Base-by-base conservation (phyloP, 2,888 invertebrate genomes). In the Drosophila colorata region DNA sequence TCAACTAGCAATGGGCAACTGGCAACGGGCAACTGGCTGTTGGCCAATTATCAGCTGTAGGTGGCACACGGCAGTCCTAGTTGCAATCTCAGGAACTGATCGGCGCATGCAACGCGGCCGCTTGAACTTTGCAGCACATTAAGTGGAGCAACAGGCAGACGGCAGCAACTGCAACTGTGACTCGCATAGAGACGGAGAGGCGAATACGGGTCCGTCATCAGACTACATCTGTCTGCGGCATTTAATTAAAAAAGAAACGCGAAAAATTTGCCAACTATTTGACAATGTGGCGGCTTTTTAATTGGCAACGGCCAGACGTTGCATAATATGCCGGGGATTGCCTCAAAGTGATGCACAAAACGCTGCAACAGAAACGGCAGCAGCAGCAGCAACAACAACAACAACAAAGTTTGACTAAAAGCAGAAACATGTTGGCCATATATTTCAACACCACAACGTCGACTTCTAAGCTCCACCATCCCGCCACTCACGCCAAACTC, bases 381-480 rank as follows among this genome's bases (percentile, higher is more conserved):
- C 58, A 48, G 13, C 57, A 37, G n/a, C 28, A 23, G 31, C 35
- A 18, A 25, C 40, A n/a, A 41, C 57, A 37, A 16, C 28, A 23
- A 37, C 35, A 18, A 25, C 40, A n/a, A 41, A 41, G 3, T 16
- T 47, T 64, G 47, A 14, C 58, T 73, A 74, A 74, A 59, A 75
- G 70, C 74, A 59, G 63, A 75, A 74, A 70, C 75, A 57, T 74
- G 74, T 74, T 75, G 57, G 52, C 63, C 57, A 74, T 48, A 66
- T 44, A 71, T 49, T 56, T 28, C 16, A 35, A 28, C 44, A 31
- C 14, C 47, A 20, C 0, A 43, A 2, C 35, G 53, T 31, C 23
- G 28, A 46, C 25, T 57, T 68, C 67, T 57, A 58, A 60, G 38
- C 31, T 16, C 31, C 46, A 13, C 20, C 11, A n/a, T 28, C 38